phyloP scores from a whole-genome alignment of 2,113 vertebrate genomes.

The Chloropsis hardwickii region DNA sequence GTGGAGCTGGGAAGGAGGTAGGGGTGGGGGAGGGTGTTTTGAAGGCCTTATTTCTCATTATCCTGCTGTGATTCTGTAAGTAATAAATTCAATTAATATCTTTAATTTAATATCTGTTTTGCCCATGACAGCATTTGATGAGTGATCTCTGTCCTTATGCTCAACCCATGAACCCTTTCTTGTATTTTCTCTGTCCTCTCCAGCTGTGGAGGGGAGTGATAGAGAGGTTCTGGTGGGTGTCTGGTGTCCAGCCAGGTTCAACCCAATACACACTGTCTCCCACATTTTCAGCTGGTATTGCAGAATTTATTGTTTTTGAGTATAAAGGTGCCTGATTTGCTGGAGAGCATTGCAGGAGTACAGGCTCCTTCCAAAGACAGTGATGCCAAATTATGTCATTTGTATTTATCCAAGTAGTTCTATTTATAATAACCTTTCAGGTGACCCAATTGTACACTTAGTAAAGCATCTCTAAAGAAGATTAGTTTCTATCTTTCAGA shows the following conservation, averaged over 20 bases:
- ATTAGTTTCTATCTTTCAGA: background rate
- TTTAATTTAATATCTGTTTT: background rate
- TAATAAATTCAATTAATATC: background rate
- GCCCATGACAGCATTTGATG: background rate
- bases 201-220: background rate
- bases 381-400: background rate
- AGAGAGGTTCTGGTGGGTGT: background rate
- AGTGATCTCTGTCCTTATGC: background rate
- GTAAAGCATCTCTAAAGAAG: constrained; percentile 10
- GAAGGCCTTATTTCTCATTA: background rate
- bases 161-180: background rate
- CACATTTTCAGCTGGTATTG: background rate
- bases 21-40: background rate
- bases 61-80: background rate
- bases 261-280: background rate
- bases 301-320: background rate
- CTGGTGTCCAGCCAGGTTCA: background rate
- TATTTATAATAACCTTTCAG: constrained; percentile 43
- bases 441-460: background rate
- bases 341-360: background rate
- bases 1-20: background rate
- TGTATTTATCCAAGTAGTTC: constrained; percentile 5
- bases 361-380: background rate
- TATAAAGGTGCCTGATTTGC: background rate
- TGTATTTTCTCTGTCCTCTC: background rate